Evolutionary conservation across 1,140 invertebrate genomes (phyloP).

Genomic region (Halyomorpha halys): DNA sequence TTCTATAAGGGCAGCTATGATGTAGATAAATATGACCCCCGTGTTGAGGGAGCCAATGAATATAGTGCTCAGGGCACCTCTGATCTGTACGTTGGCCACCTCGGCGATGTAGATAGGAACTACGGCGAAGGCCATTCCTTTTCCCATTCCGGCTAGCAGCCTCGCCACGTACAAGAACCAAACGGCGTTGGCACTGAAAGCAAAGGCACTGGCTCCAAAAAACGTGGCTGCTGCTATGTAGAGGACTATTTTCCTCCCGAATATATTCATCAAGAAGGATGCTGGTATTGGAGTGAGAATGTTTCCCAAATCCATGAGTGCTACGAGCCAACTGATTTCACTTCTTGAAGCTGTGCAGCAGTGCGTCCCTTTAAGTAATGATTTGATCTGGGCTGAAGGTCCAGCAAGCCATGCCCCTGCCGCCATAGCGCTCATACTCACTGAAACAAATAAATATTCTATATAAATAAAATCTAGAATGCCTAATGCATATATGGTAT

Average conservation of each 20-base stretch:
- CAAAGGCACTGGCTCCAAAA: conserved; percentile 14
- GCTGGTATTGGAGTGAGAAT: no score
- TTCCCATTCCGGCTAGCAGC: conserved; percentile 46
- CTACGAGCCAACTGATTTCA: no score
- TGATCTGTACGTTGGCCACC: conserved; percentile 42
- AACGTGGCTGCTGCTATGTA: conserved; percentile 41
- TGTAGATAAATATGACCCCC: conserved; percentile 66
- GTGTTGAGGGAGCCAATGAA: conserved; percentile 64
- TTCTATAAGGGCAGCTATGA: conserved; percentile 55
- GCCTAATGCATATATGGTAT: no score
- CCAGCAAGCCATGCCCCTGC: no score
- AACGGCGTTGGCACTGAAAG: conserved; percentile 12
- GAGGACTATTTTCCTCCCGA: no score
- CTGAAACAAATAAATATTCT: not conserved
- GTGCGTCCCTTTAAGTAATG: no score
- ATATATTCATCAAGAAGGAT: no score
- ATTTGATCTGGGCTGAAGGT: no score
- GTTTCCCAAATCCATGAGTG: no score
- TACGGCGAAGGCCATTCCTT: conserved; percentile 63
- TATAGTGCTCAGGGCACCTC: conserved; percentile 49
- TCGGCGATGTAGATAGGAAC: conserved; percentile 78
- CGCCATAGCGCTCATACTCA: no score
- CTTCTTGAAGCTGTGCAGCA: not conserved
- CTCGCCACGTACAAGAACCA: conserved; percentile 45
- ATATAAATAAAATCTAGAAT: no score